Percentiles rank a stretch among this genome's conserved stretches.
These are phyloP conservation scores for Isoperla grammatica DNA, from an alignment of 2,888 invertebrate genomes.

Conservation along the genomic window DNA sequence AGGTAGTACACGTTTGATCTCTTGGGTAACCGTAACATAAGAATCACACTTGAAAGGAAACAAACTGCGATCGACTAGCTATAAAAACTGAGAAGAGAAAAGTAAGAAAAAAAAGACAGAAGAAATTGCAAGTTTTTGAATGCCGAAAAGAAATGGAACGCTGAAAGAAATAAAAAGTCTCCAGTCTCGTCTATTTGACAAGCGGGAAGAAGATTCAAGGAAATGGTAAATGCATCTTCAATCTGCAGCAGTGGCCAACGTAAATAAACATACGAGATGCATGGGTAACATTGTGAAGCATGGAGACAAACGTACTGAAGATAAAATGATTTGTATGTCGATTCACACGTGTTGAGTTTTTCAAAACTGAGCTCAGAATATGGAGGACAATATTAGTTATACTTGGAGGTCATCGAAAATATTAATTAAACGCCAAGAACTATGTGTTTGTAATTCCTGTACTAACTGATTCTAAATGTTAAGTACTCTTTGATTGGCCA, in stretches of 20 bases:
- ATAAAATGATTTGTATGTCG: not conserved
- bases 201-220: conserved; percentile 4
- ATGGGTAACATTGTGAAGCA: not conserved
- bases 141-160: conserved; percentile 1
- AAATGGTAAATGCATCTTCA: not conserved
- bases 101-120: not conserved
- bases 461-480: too few relatives aligned
- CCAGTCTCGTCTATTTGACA: conserved; percentile 10
- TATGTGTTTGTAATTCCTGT: too few relatives aligned
- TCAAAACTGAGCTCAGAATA: too few relatives aligned
- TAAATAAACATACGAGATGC: not conserved
- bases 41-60: conserved; percentile 14
- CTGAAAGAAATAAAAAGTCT: conserved; percentile 1
- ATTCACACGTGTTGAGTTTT: too few relatives aligned
- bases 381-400: too few relatives aligned
- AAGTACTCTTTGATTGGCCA: too few relatives aligned
- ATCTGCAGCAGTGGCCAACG: not conserved
- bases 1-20: too few relatives aligned
- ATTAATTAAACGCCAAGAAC: too few relatives aligned
- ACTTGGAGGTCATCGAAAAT: too few relatives aligned
- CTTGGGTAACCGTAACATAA: not conserved
- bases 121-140: conserved; percentile 16
- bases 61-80: conserved; percentile 10
- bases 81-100: conserved; percentile 11
- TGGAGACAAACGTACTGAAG: not conserved